These are phyloP conservation scores for Ambastaia sidthimunki DNA, from an alignment of 2,797 vertebrate genomes.

Conservation along the genomic window DNA sequence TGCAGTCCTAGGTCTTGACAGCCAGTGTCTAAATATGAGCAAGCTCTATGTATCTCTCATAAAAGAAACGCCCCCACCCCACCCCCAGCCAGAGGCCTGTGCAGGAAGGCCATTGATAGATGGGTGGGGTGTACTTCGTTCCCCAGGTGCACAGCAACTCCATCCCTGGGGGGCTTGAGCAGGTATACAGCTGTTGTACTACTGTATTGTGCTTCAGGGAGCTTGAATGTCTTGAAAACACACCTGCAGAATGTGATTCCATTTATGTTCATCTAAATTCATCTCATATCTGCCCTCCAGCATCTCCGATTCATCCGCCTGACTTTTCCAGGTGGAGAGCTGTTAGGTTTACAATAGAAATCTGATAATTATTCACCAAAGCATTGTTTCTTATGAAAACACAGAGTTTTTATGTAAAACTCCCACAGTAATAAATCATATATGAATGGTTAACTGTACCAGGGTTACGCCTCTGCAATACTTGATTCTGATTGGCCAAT, in stretches of 20 bases:
- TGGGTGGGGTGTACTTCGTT: slow-evolving; percentile 67
- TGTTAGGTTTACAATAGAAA: not conserved
- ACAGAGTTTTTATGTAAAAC: not conserved
- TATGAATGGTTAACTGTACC: not conserved
- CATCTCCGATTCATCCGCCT: not conserved
- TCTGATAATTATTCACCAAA: not conserved
- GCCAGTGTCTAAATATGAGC: slow-evolving; percentile 22
- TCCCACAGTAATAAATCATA: not conserved
- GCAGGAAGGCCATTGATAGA: not conserved
- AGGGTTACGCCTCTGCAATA: not conserved
- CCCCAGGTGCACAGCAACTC: slow-evolving; percentile 70
- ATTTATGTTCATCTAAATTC: not conserved
- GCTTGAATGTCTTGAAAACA: not conserved
- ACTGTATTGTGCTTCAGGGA: not conserved
- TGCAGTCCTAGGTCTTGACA: slow-evolving; percentile 48
- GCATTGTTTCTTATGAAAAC: not conserved
- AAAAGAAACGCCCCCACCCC: slow-evolving; percentile 43
- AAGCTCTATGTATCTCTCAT: slow-evolving; percentile 69
- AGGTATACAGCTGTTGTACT: not conserved
- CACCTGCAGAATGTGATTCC: not conserved
- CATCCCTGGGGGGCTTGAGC: not conserved
- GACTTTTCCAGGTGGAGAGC: slow-evolving; percentile 9
- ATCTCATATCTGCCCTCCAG: not conserved
- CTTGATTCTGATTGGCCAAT: not conserved
- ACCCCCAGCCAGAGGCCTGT: slow-evolving; percentile 17